Conservation (phyloP, 1,140 invertebrate species). For the Trichoplusia ni region DNA sequence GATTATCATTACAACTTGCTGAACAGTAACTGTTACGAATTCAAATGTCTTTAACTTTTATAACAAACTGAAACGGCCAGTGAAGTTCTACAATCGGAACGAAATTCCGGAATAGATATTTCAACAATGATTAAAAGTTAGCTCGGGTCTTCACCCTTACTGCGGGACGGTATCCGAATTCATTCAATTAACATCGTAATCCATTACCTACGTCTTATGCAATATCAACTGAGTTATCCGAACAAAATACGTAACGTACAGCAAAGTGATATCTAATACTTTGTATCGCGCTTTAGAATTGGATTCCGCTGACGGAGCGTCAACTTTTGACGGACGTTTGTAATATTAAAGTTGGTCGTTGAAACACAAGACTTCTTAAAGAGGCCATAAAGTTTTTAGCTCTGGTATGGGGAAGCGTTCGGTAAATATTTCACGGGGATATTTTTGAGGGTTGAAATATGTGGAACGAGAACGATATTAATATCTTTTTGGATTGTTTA, state of each 20-base stretch:
- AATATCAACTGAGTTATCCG: neutral
- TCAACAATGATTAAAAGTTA: conserved; percentile 28
- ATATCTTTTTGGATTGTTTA: no score
- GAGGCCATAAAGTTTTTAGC: conserved; percentile 26
- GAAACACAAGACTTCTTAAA: conserved; percentile 19
- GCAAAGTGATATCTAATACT: neutral
- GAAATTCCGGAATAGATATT: conserved; percentile 21
- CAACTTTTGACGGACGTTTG: conserved; percentile 34
- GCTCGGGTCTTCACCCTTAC: neutral
- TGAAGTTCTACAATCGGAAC: conserved; percentile 2
- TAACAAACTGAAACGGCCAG: conserved; percentile 2
- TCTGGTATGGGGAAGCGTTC: neutral
- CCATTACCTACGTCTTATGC: neutral
- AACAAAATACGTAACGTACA: neutral
- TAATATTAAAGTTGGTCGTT: conserved; percentile 36
- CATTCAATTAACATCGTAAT: neutral
- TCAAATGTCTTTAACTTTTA: conserved; percentile 27
- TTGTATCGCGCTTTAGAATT: neutral
- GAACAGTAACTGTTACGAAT: conserved; percentile 6
- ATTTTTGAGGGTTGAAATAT: neutral
- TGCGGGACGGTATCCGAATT: neutral
- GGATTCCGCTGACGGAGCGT: neutral
- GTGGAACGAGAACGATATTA: neutral
- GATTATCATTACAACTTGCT: conserved; percentile 11
- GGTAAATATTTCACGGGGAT: neutral